Base-by-base conservation (phyloP, 2,113 vertebrate species). In the Garra rufa region DNA sequence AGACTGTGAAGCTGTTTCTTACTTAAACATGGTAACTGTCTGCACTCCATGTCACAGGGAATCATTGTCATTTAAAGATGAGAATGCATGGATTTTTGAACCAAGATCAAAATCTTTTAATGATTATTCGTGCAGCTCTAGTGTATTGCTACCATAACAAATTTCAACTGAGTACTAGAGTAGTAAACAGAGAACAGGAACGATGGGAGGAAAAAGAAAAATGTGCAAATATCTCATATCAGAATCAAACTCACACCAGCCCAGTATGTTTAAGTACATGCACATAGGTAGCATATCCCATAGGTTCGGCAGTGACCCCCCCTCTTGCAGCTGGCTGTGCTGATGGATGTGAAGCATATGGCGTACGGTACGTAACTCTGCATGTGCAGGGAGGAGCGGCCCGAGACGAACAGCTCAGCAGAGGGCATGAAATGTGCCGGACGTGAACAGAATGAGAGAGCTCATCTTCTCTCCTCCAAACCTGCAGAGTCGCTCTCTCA, bases 291-390 rank as follows among this genome's bases (percentile, higher is more conserved):
- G 17, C 2, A 2, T 6, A 69, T 69, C 65, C 34, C 30, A 21
- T 74, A 24, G 79, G 74, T 30, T 34, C 46, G 63, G 17, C 69
- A 71, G 57, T 83, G 83, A 79, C 80, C 73, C 84, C 38, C 6
- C 2, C 15, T 85, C 69, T 70, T 24, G 76, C 69, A 30, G 75
- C 71, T 76, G 84, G 81, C 73, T 28, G 19, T 46, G 76, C 73
- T 88, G 86, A 82, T 85, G 83, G 81, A 87, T 87, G 77, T 28
- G 67, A 50, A 76, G 57, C 84, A 86, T 86, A 83, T 86, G 85
- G 82, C 65, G 2, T 24, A 67, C 24, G 81, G 69, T 75, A 50
- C 61, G 24, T 55, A 48, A 55, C 38, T 59, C 44, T 50, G 81
- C 52, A 55, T 17, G 28, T 38, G 34, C 21, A 38, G 34, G 48